Percentiles rank a stretch among this genome's conserved stretches.
These are phyloP conservation scores for Portevinia maculata DNA, from an alignment of 2,888 invertebrate species.

Conservation along the genomic window DNA sequence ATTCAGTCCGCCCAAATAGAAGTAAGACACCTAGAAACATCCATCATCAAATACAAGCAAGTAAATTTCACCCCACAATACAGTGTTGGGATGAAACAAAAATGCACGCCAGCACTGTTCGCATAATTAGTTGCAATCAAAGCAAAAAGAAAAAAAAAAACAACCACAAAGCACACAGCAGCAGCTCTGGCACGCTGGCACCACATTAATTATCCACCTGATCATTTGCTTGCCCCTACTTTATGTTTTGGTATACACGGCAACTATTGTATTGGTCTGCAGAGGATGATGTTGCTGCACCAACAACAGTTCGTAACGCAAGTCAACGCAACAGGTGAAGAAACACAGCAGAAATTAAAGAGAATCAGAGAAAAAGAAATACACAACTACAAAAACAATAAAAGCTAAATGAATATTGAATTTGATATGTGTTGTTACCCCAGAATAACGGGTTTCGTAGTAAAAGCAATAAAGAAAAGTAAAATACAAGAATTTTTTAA, in stretches of 20 bases:
- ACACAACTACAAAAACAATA: slow-evolving; percentile 38
- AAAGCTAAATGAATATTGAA: slow-evolving; percentile 12
- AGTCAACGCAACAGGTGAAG: slow-evolving; percentile 42
- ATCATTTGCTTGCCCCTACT: slow-evolving; percentile 63
- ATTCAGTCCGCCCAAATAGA: slow-evolving; percentile 71
- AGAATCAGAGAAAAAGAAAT: slow-evolving; percentile 34
- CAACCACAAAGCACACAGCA: slow-evolving; percentile 61
- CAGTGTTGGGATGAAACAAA: slow-evolving; percentile 40
- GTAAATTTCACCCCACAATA: slow-evolving; percentile 64
- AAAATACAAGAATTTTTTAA: slow-evolving; percentile 16
- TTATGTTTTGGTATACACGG: slow-evolving; percentile 1
- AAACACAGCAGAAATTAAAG: slow-evolving; percentile 15
- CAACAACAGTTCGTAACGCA: slow-evolving; percentile 22
- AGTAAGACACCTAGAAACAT: slow-evolving; percentile 68
- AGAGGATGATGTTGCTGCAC: slow-evolving; percentile 41
- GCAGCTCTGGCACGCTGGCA: slow-evolving; percentile 67
- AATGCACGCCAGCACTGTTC: slow-evolving; percentile 57
- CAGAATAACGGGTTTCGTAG: slow-evolving; percentile 68
- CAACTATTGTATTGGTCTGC: slow-evolving; percentile 5
- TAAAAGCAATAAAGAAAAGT: slow-evolving; percentile 34
- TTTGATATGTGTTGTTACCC: slow-evolving; percentile 22
- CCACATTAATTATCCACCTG: slow-evolving; percentile 73
- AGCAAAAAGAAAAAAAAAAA: too few relatives aligned
- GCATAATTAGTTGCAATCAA: too few relatives aligned
- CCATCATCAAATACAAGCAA: slow-evolving; percentile 46